Conservation (phyloP, 92 coral and sea anemone species). For the Epizoanthus illoricatus region DNA sequence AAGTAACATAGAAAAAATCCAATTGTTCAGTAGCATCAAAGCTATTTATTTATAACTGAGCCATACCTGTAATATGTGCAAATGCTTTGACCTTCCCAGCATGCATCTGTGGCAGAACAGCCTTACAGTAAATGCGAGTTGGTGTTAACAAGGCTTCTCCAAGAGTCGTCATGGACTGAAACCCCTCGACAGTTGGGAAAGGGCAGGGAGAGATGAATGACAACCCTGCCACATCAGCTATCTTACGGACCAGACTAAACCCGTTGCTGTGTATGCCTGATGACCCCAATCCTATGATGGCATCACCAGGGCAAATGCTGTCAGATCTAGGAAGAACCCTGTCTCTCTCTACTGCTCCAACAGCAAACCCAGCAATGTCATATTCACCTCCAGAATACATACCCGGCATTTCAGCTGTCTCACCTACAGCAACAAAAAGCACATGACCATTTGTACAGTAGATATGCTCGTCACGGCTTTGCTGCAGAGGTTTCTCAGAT, state of each 20-base stretch:
- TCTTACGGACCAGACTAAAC: conserved; percentile 83
- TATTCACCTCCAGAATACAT: conserved; percentile 88
- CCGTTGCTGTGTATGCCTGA: conserved; percentile 98
- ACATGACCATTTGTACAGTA: too few relatives aligned
- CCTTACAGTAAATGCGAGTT: conserved; percentile 77
- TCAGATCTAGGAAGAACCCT: conserved; percentile 67
- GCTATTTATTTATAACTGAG: neutral
- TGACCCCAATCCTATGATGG: conserved; percentile 82
- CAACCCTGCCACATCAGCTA: conserved; percentile 63
- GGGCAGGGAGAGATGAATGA: conserved; percentile 75
- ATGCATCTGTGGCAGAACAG: conserved; percentile 81
- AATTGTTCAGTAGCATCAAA: too few relatives aligned
- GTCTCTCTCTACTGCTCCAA: conserved; percentile 88
- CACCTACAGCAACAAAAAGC: conserved; percentile 52
- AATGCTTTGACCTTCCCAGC: conserved; percentile 86
- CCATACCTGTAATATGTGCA: conserved; percentile 91
- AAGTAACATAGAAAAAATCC: too few relatives aligned
- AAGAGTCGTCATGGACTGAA: conserved; percentile 59
- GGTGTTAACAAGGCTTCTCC: conserved; percentile 85
- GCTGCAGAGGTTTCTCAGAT: too few relatives aligned
- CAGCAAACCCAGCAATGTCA: conserved; percentile 95
- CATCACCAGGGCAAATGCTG: conserved; percentile 71
- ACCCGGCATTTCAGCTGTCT: conserved; percentile 99
- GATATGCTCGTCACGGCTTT: too few relatives aligned
- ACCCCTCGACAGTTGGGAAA: conserved; percentile 70